Evolutionary conservation across 2,797 vertebrate genomes (phyloP).

Genomic region (Alauda arvensis): DNA sequence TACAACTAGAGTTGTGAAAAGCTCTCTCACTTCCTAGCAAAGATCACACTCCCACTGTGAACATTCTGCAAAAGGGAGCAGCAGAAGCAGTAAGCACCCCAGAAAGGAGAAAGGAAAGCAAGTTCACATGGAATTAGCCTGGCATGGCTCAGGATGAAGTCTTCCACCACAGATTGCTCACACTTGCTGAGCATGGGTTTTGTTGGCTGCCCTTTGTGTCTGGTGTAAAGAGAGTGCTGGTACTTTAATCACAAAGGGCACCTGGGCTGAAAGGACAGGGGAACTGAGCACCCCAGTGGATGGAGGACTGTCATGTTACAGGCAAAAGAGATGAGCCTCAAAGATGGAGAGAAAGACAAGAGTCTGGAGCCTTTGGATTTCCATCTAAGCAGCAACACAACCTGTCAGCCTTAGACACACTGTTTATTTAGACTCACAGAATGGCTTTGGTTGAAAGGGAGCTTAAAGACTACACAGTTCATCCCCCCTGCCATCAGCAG

Average conservation of each 20-base stretch:
- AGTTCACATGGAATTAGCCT: not conserved
- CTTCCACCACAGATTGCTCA: not conserved
- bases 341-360: not conserved
- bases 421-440: not conserved
- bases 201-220: not conserved
- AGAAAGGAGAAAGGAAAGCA: not conserved
- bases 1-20: not conserved
- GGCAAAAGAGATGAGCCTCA: not conserved
- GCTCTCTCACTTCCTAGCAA: not conserved
- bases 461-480: not conserved
- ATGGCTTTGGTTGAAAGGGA: not conserved
- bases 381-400: not conserved
- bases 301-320: not conserved
- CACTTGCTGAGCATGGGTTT: fast-evolving
- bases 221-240: too few relatives aligned
- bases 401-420: not conserved
- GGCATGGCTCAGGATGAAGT: not conserved
- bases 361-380: not conserved
- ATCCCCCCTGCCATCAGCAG: fast-evolving
- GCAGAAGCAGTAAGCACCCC: not conserved
- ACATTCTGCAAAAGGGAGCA: not conserved
- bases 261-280: not conserved
- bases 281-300: not conserved
- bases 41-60: not conserved
- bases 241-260: not conserved